Conservation (phyloP, 2,113 vertebrate genomes). For the Sterna hirundo region DNA sequence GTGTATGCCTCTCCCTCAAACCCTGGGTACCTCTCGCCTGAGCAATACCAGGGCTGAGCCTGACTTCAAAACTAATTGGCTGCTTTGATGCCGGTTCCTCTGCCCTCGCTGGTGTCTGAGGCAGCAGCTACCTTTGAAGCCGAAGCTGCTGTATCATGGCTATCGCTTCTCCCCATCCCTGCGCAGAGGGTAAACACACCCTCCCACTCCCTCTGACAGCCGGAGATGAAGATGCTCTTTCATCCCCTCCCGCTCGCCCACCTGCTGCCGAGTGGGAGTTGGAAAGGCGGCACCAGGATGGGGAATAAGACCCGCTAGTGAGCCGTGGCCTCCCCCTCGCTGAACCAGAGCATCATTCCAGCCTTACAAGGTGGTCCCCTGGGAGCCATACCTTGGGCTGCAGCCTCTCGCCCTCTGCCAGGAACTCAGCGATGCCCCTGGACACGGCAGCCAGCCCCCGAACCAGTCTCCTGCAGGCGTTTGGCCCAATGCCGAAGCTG, state of each 20-base stretch:
- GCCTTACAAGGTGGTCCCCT: fast-evolving
- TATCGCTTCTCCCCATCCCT: background rate
- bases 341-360: fast-evolving
- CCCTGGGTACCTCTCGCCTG: background rate
- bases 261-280: background rate
- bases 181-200: background rate
- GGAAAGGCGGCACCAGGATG: background rate
- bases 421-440: conserved; percentile 87
- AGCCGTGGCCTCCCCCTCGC: background rate
- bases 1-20: background rate
- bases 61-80: conserved; percentile 50
- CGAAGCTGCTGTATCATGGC: background rate
- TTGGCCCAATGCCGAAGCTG: conserved; percentile 89
- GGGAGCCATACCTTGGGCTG: conserved; percentile 86
- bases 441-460: conserved; percentile 84
- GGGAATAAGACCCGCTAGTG: background rate
- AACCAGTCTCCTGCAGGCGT: conserved; percentile 85
- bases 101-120: background rate
- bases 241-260: background rate
- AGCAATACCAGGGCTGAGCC: background rate
- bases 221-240: background rate
- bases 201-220: background rate
- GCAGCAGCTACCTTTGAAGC: conserved; percentile 14
- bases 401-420: conserved; percentile 86
- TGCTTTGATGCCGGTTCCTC: background rate